Evolutionary conservation across 2,888 invertebrate genomes (phyloP), one percentile per base, ranked within the genome.

Genomic region (Hipparchia semele): DNA sequence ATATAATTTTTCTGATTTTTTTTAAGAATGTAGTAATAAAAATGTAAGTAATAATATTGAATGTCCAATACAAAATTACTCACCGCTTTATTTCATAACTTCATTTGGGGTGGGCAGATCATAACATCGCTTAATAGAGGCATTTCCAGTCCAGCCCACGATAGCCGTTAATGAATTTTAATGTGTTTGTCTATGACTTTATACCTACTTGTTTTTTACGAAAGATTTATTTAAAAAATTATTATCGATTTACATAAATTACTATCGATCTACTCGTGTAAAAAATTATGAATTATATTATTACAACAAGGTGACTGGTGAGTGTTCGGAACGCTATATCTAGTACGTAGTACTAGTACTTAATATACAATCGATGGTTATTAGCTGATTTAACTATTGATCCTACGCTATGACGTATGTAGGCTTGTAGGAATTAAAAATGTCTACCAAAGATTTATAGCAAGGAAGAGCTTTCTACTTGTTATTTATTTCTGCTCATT

Each of bases 401-500:
- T 8, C 6, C 49, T 49, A 39, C 39, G 49, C 7, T 49, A 49
- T 56, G n/a, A 6, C 13, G n/a, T 39, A 10, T 39, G 9, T 61
- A 6, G 61, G 2, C 10, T 4, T 39, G 9, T 61, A 6, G 61
- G 68, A 59, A 33, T 58, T 10, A 69, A 69, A 69, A 58, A 69
- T 61, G 61, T 69, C 60, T 53, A 53, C 45, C 51, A 39, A 53
- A 67, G 69, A 69, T 69, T 69, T 69, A 69, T 61, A 51, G 51
- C 60, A 61, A 69, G 73, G 68, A 68, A 71, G 56, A 70, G 39
- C 59, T 56, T 70, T 23, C 23, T 23, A 23, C 3, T 53, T 54
- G 46, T 69, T 70, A 49, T 72, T 66, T 54, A 58, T 75, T 61
- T 73, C 59, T 64, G 54, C 68, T 49, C 23, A 45, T 58, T 69